Evolutionary conservation across 2,113 vertebrate species (phyloP).

Genomic region (Lepisosteus oculatus): DNA sequence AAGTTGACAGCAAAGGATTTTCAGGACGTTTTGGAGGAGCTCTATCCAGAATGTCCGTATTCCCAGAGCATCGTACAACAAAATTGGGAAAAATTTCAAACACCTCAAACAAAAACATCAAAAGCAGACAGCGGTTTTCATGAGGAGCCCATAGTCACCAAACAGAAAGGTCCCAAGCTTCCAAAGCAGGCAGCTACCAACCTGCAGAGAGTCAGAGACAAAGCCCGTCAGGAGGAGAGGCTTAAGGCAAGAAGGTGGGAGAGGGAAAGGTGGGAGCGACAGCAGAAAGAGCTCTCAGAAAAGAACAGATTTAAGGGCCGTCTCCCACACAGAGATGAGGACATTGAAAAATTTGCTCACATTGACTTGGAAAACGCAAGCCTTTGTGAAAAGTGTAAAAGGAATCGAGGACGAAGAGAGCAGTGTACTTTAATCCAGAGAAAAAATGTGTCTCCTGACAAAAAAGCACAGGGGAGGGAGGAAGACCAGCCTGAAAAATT

Average conservation of each 20-base stretch:
- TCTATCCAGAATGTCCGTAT: slow-evolving; percentile 61
- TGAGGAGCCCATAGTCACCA: slow-evolving; percentile 36
- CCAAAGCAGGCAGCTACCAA: slow-evolving; percentile 33
- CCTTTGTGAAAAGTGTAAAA: slow-evolving; percentile 5
- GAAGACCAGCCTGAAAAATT: slow-evolving; percentile 25
- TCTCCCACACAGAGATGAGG: slow-evolving; percentile 22
- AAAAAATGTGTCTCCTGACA: slow-evolving; percentile 52
- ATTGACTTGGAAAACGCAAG: slow-evolving; percentile 39
- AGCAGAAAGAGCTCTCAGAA: slow-evolving; percentile 39
- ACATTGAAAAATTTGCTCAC: slow-evolving; percentile 32
- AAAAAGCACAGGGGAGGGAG: slow-evolving; percentile 52
- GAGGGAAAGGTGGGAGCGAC: slow-evolving; percentile 43
- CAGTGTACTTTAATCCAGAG: slow-evolving; percentile 19
- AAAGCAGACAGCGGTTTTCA: slow-evolving; percentile 54
- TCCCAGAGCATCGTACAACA: slow-evolving; percentile 43
- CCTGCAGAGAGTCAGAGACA: slow-evolving; percentile 42
- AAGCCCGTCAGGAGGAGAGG: slow-evolving; percentile 47
- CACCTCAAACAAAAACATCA: slow-evolving; percentile 47
- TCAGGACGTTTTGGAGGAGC: slow-evolving; percentile 67
- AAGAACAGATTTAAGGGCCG: slow-evolving; percentile 23
- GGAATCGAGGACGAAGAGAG: not conserved
- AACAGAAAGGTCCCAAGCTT: not conserved
- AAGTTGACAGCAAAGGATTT: slow-evolving; percentile 64
- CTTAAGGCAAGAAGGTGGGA: slow-evolving; percentile 49
- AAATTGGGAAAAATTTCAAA: slow-evolving; percentile 42